These are phyloP conservation scores for Phalacrocorax pelagicus DNA, from an alignment of 2,113 vertebrate genomes.

Conservation along the genomic window DNA sequence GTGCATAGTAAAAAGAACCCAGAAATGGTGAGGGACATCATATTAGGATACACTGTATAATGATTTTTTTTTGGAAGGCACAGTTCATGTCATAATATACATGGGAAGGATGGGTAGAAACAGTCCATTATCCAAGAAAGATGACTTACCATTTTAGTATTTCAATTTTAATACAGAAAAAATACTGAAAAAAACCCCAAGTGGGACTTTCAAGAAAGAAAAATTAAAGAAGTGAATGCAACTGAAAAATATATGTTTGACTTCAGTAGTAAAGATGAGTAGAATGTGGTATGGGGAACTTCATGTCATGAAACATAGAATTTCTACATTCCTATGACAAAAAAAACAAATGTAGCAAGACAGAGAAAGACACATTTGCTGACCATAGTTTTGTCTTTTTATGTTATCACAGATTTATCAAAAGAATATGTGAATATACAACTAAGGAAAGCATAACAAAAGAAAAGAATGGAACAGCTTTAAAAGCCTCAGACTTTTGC, in stretches of 20 bases:
- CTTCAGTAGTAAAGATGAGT: not conserved
- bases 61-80: not conserved
- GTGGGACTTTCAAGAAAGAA: not conserved
- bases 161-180: not conserved
- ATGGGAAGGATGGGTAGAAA: not conserved
- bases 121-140: not conserved
- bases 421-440: not conserved
- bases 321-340: not conserved
- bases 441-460: not conserved
- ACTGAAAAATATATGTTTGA: not conserved
- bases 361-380: not conserved
- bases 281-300: too few relatives aligned
- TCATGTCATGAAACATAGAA: not conserved
- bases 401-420: not conserved
- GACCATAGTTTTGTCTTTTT: not conserved
- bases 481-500: not conserved
- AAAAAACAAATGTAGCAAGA: not conserved
- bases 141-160: not conserved
- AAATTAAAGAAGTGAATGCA: not conserved
- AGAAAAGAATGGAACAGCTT: not conserved
- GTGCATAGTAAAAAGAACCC: not conserved
- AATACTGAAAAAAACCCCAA: not conserved
- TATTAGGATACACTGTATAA: not conserved
- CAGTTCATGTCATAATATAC: not conserved
- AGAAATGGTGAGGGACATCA: not conserved